Evolutionary conservation across 2,888 invertebrate species (phyloP).

Genomic region (Suillia variegata): DNA sequence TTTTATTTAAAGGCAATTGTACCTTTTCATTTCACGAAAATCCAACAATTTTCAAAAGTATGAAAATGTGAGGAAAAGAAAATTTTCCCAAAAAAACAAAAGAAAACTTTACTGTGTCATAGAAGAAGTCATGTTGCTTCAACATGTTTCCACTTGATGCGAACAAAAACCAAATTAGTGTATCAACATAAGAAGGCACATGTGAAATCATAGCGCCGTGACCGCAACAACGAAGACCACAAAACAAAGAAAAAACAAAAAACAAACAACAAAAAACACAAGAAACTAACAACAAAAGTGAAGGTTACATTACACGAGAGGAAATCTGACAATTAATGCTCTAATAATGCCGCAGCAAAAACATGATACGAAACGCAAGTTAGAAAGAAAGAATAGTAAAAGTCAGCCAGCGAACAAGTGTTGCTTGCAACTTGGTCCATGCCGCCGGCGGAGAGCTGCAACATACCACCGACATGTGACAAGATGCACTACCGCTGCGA

Average conservation of each 20-base stretch:
- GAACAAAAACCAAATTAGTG: no score
- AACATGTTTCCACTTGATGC: no score
- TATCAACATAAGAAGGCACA: background rate
- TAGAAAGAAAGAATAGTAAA: constrained; percentile 15
- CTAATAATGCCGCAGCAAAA: constrained; percentile 52
- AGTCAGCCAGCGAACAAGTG: background rate
- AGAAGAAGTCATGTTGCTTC: no score
- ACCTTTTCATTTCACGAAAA: no score
- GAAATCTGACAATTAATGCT: constrained; percentile 55
- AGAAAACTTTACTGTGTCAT: no score
- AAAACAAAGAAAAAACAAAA: constrained; percentile 12
- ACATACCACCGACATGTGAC: constrained; percentile 15
- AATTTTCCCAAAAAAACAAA: no score
- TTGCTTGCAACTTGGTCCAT: background rate
- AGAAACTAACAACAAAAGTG: constrained; percentile 45
- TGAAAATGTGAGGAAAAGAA: no score
- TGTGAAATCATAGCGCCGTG: background rate
- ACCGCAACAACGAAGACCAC: constrained; percentile 11
- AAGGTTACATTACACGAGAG: constrained; percentile 45
- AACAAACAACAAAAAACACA: constrained; percentile 6
- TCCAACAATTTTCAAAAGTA: no score
- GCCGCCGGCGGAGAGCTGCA: background rate
- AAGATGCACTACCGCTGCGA: constrained; percentile 24
- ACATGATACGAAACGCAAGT: constrained; percentile 27
- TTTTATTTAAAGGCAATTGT: no score